phyloP scores from a whole-genome alignment of 2,888 invertebrate species.

The Trachelus stipa region DNA sequence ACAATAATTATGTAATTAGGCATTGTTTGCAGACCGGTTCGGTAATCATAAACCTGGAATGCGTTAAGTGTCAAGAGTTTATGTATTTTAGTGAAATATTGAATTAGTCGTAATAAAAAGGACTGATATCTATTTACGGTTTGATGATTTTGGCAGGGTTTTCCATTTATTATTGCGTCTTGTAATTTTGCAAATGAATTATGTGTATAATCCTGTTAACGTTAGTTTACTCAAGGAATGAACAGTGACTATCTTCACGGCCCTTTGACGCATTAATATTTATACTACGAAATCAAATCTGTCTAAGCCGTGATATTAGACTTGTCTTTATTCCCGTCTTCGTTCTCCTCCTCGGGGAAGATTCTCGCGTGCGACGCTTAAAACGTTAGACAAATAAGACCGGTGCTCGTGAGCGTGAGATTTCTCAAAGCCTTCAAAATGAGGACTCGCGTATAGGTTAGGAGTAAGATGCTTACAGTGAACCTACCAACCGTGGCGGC shows the following conservation, averaged over 20 bases:
- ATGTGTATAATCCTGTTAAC: not conserved
- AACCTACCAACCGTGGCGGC: not conserved
- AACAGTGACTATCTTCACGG: not conserved
- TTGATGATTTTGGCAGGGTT: not conserved
- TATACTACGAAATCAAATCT: conserved; percentile 49
- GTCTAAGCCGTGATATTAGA: conserved; percentile 32
- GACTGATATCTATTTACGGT: not conserved
- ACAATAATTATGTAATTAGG: conserved; percentile 65
- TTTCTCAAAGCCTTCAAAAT: not conserved
- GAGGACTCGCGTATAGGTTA: not conserved
- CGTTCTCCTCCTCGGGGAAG: conserved; percentile 27
- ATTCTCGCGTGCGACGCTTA: conserved; percentile 41
- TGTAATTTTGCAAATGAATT: not conserved
- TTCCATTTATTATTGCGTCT: not conserved
- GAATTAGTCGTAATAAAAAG: not conserved
- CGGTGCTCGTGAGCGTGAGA: conserved; percentile 11
- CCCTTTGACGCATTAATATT: conserved; percentile 47
- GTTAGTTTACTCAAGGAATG: not conserved
- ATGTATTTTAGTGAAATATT: not conserved
- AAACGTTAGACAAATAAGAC: conserved; percentile 47
- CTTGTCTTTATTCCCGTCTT: not conserved
- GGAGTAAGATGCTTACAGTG: not conserved
- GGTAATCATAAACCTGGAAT: conserved; percentile 50
- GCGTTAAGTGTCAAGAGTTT: not conserved
- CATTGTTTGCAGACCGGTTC: conserved; percentile 59